These are phyloP conservation scores for Rutpela maculata DNA, from an alignment of 2,888 invertebrate species.

Conservation along the genomic window DNA sequence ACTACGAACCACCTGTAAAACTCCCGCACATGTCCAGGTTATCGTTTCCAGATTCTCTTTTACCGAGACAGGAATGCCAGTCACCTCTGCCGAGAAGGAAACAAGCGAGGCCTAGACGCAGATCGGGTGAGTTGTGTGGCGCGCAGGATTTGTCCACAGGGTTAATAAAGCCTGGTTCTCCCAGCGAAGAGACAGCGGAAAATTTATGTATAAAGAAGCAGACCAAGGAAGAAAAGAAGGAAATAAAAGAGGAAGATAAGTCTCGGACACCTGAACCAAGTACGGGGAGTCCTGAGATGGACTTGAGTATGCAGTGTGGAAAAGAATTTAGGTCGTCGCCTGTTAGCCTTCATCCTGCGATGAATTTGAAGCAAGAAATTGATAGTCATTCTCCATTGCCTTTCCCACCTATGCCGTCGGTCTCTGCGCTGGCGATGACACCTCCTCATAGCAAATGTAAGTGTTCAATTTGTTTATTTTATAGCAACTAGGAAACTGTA, in stretches of 20 bases:
- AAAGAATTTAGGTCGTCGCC: slow-evolving; percentile 73
- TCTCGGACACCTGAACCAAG: slow-evolving; percentile 58
- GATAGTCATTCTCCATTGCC: slow-evolving; percentile 77
- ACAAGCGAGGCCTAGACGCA: slow-evolving; percentile 88
- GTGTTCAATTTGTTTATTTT: slow-evolving; percentile 56
- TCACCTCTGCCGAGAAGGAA: slow-evolving; percentile 90
- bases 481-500: background rate
- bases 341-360: slow-evolving; percentile 71
- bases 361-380: slow-evolving; percentile 70
- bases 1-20: slow-evolving; percentile 73
- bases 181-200: slow-evolving; percentile 74
- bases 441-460: slow-evolving; percentile 87
- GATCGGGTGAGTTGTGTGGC: slow-evolving; percentile 84
- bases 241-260: slow-evolving; percentile 63
- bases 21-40: slow-evolving; percentile 74
- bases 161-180: slow-evolving; percentile 54
- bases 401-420: slow-evolving; percentile 85
- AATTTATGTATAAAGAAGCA: slow-evolving; percentile 80
- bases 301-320: slow-evolving; percentile 67
- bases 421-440: slow-evolving; percentile 86
- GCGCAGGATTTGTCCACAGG: slow-evolving; percentile 79
- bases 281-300: slow-evolving; percentile 67
- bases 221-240: slow-evolving; percentile 49
- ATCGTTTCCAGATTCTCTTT: slow-evolving; percentile 72
- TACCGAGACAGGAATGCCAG: slow-evolving; percentile 76